phyloP scores from a whole-genome alignment of 2,888 invertebrate genomes.

The Aphodius sticticus region DNA sequence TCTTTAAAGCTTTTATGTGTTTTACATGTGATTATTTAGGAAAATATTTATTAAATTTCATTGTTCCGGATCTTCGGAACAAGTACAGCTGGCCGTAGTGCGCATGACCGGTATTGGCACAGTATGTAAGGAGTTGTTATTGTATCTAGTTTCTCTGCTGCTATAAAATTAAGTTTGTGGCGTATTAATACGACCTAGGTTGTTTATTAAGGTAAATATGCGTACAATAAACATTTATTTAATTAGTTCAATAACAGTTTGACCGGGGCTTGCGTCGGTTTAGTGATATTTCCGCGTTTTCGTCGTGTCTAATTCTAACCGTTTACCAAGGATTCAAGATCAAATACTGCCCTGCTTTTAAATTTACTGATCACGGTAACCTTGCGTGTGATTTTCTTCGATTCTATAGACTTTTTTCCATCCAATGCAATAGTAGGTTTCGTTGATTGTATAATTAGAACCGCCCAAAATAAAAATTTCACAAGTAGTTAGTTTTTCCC shows the following conservation, averaged over 20 bases:
- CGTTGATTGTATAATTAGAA: conserved; percentile 6
- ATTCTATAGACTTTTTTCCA: not conserved
- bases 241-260: conserved; percentile 34
- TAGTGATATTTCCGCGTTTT: conserved; percentile 40
- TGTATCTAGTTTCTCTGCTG: conserved; percentile 50
- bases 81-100: conserved; percentile 25
- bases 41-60: not conserved
- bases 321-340: conserved; percentile 41
- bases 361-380: conserved; percentile 24
- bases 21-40: not conserved
- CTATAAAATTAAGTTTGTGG: conserved; percentile 51
- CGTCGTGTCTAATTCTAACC: conserved; percentile 41
- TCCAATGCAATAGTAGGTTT: not conserved
- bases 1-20: not conserved
- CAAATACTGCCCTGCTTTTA: conserved; percentile 37
- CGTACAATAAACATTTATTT: conserved; percentile 43
- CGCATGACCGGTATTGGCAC: conserved; percentile 49
- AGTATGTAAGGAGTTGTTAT: conserved; percentile 47
- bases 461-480: conserved; percentile 25
- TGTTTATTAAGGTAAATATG: conserved; percentile 46
- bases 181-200: conserved; percentile 38
- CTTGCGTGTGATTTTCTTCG: not conserved
- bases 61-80: not conserved
- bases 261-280: not conserved
- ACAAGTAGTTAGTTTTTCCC: conserved; percentile 31